These are phyloP conservation scores for Dastarcus helophoroides DNA, from an alignment of 2,888 invertebrate species.

Conservation along the genomic window DNA sequence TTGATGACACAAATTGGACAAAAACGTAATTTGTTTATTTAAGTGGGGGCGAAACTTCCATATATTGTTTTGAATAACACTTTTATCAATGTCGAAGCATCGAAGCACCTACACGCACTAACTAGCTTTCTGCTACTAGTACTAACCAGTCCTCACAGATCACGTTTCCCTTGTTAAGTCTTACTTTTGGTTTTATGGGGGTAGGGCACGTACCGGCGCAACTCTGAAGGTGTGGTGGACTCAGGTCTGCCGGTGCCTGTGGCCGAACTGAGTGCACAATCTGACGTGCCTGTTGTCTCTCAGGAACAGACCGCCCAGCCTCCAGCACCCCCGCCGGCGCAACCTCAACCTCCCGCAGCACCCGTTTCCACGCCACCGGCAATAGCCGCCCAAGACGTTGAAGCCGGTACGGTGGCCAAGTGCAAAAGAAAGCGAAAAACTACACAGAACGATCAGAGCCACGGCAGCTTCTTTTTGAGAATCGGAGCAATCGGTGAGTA, in stretches of 20 bases:
- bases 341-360: constrained; percentile 60
- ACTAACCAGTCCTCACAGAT: no score
- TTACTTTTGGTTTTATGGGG: constrained; percentile 26
- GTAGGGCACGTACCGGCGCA: constrained; percentile 39
- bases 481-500: constrained; percentile 83
- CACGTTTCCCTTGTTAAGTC: constrained; percentile 6
- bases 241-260: constrained; percentile 37
- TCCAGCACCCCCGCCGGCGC: constrained; percentile 28
- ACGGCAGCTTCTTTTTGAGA: constrained; percentile 85
- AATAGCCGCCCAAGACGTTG: constrained; percentile 55
- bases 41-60: no score
- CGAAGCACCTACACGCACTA: constrained; percentile 1
- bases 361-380: constrained; percentile 41
- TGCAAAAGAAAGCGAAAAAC: constrained; percentile 70
- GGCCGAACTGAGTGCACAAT: constrained; percentile 33
- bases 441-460: constrained; percentile 81
- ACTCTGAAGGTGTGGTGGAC: constrained; percentile 39
- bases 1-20: no score
- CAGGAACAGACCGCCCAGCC: constrained; percentile 24
- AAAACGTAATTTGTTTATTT: no score
- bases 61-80: no score
- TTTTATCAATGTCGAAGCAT: no score
- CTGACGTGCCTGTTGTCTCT: constrained; percentile 30
- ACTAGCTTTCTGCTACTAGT: not conserved
- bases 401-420: constrained; percentile 50